Evolutionary conservation across 2,888 invertebrate species (phyloP).

Genomic region (Pachydiplax longipennis): DNA sequence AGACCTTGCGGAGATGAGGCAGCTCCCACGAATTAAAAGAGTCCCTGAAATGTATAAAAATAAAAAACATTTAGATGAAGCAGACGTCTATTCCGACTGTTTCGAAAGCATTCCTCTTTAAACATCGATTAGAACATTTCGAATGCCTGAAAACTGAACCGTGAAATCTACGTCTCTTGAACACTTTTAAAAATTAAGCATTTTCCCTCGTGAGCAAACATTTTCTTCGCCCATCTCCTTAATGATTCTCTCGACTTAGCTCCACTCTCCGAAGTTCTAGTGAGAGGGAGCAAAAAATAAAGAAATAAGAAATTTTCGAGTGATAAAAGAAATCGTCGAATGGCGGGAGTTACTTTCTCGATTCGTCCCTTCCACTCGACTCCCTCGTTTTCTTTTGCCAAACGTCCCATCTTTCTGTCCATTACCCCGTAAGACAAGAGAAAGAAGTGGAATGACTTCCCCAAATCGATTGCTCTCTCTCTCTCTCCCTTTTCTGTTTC

Average conservation of each 20-base stretch:
- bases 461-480: conserved; percentile 20
- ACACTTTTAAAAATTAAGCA: conserved; percentile 34
- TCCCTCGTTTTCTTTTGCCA: not conserved
- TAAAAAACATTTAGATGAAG: too few species aligned
- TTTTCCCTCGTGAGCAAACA: not conserved
- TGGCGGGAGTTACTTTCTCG: not conserved
- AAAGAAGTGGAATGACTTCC: not conserved
- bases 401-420: conserved; percentile 12
- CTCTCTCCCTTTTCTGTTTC: not conserved
- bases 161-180: conserved; percentile 16
- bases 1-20: too few species aligned
- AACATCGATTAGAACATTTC: not conserved
- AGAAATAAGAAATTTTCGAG: conserved; percentile 6
- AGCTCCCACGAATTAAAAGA: too few species aligned
- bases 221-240: conserved; percentile 28
- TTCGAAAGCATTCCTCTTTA: not conserved
- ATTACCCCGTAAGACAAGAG: not conserved
- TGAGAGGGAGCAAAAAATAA: too few species aligned
- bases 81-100: not conserved
- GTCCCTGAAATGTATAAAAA: too few species aligned
- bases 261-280: not conserved
- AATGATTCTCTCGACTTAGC: conserved; percentile 19
- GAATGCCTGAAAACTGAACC: conserved; percentile 13
- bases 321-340: conserved; percentile 2
- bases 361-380: not conserved